Conservation (phyloP, 2,113 vertebrate species). For the Aptenodytes forsteri region DNA sequence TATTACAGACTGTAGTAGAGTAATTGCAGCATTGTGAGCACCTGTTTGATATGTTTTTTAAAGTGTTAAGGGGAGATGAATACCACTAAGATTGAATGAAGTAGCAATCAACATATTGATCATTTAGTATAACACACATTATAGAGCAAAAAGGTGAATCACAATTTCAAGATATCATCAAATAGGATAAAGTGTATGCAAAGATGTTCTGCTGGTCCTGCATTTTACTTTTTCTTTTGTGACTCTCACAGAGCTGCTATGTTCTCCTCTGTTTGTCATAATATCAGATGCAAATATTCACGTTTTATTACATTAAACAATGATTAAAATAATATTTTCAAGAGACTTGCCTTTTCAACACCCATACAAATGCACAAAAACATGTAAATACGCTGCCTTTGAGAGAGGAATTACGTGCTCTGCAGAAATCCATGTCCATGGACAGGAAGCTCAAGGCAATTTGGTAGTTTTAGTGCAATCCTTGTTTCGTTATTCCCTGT, state of each 20-base stretch:
- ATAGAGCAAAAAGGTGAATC: background rate
- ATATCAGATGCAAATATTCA: background rate
- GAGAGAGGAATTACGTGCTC: background rate
- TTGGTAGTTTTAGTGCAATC: background rate
- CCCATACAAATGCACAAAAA: background rate
- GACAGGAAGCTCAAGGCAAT: background rate
- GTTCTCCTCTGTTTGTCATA: background rate
- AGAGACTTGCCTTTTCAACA: background rate
- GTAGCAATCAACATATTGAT: background rate
- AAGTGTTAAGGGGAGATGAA: background rate
- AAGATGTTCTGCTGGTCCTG: background rate
- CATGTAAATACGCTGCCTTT: background rate
- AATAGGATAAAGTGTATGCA: background rate
- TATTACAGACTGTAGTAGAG: background rate
- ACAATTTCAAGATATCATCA: background rate
- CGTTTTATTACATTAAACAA: background rate
- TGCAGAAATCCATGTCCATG: background rate
- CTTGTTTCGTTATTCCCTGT: background rate
- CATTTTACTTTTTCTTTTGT: background rate
- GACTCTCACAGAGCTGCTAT: background rate
- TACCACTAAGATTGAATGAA: background rate
- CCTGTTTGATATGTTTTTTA: background rate
- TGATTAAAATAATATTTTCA: background rate
- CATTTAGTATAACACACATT: background rate
- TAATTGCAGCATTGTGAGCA: background rate